Evolutionary conservation across 2,888 invertebrate genomes (phyloP), one percentile per base, ranked within the genome.

Genomic region (Pollenia griseotomentosa): DNA sequence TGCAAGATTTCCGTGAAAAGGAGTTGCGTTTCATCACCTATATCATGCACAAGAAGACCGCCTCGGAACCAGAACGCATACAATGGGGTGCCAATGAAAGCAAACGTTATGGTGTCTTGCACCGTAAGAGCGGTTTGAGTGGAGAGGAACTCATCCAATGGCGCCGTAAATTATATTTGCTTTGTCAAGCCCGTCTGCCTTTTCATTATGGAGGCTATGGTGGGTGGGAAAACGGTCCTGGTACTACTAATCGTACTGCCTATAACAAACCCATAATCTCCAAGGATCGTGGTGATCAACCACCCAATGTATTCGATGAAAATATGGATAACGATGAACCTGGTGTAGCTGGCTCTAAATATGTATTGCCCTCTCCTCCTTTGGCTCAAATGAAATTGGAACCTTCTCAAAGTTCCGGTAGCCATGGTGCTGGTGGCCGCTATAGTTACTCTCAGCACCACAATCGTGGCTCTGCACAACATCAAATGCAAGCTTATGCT

Each of bases 221-320:
- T 9, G 92, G 92, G 2, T 89, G 88, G 33, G 88, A 90, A 12
- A 79, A 90, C 4, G 90, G 90, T 70, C 79, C 86, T 1, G 91
- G 90, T 16, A 89, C 88, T 42, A 91, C 92, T 44, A 90, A 90
- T 83, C 89, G 89, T 33, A 90, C 91, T 0, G 90, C 87, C 2
- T 83, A 88, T 51, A 89, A 63, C 85, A 90, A 89, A n/a, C 88
- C 89, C 0, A 88, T 88, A 0, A 91, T 93, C 73, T 92, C 92
- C 8, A 91, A 90, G 78, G 92, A 93, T 88, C 92, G 93, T 14
- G 93, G 93, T 0, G 93, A 93, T 89, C 94, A 93, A 71, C 93
- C 93, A 1, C 93, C 94, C 0, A 91, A 93, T 85, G 86, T 89
- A 0, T 92, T 91, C 59, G 92, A 92, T 14, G 93, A 93, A 53